Percentiles rank a stretch among this genome's conserved stretches.
phyloP scores from a whole-genome alignment of 2,888 invertebrate genomes.

The Gasteruption jaculator region DNA sequence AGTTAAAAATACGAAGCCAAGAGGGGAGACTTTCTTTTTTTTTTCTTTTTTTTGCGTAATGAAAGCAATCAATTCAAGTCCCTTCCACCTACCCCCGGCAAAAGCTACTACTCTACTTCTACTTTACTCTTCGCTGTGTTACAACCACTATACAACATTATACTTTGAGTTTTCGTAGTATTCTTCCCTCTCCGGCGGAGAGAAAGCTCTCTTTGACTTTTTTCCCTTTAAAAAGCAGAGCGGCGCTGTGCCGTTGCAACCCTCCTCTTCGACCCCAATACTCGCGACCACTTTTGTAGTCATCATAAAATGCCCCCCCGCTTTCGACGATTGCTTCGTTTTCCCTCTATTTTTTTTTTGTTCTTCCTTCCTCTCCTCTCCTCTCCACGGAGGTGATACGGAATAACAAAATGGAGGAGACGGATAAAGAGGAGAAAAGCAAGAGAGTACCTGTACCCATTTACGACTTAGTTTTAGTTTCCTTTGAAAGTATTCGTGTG shows the following conservation, averaged over 20 bases:
- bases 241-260: constrained; percentile 21
- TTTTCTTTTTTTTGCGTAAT: constrained; percentile 48
- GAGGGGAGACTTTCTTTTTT: constrained; percentile 33
- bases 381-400: constrained; percentile 24
- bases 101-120: constrained; percentile 2
- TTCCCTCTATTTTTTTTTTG: constrained; percentile 15
- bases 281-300: constrained; percentile 38
- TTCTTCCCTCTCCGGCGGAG: too few species aligned
- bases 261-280: constrained; percentile 32
- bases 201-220: too few species aligned
- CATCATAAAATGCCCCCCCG: constrained; percentile 40
- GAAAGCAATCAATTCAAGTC: constrained; percentile 52
- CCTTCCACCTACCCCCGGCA: constrained; percentile 28
- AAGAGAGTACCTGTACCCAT: constrained; percentile 9
- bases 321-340: constrained; percentile 35
- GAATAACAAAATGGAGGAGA: constrained; percentile 35
- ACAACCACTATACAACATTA: too few species aligned
- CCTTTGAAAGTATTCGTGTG: too few species aligned
- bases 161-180: too few species aligned
- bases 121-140: background rate
- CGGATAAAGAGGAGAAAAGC: constrained; percentile 12
- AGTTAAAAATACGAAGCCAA: constrained; percentile 44
- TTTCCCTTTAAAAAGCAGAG: too few species aligned
- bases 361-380: constrained; percentile 2
- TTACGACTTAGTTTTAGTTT: too few species aligned